Evolutionary conservation across 2,888 invertebrate genomes (phyloP).

Genomic region (Cheilosia vulpina): DNA sequence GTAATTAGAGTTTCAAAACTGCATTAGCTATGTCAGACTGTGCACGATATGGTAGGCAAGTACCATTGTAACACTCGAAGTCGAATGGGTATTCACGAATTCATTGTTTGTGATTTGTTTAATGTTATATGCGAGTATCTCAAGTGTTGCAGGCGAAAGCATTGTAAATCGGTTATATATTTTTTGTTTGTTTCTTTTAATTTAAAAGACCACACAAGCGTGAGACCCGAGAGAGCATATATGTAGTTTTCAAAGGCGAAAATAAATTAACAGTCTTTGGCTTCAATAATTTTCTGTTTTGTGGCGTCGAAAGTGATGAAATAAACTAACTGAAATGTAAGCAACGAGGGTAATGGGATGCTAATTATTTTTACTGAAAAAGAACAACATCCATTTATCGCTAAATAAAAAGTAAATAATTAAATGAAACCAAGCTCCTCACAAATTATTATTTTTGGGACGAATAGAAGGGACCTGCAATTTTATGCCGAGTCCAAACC

Average conservation of each 20-base stretch:
- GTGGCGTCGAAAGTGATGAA: neutral
- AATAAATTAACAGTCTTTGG: neutral
- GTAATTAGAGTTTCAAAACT: slow-evolving; percentile 26
- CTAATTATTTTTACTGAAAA: too few species aligned
- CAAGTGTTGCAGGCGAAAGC: slow-evolving; percentile 26
- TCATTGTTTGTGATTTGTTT: slow-evolving; percentile 24
- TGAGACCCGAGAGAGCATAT: neutral
- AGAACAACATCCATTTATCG: too few species aligned
- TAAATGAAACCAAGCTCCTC: too few species aligned
- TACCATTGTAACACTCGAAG: too few species aligned
- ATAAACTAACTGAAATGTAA: neutral
- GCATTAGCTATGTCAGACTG: neutral
- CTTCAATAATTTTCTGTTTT: neutral
- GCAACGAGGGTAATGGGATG: neutral
- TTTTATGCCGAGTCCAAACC: too few species aligned
- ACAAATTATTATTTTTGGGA: too few species aligned
- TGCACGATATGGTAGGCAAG: too few species aligned
- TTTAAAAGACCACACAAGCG: slow-evolving; percentile 19
- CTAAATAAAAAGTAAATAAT: too few species aligned
- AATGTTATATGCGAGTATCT: neutral
- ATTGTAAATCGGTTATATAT: slow-evolving; percentile 16
- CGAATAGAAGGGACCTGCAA: too few species aligned
- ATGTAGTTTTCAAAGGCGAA: neutral
- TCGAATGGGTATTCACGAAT: slow-evolving; percentile 11
- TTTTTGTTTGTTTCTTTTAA: neutral